Evolutionary conservation across 2,888 invertebrate species (phyloP).

Genomic region (Melanotus villosus): DNA sequence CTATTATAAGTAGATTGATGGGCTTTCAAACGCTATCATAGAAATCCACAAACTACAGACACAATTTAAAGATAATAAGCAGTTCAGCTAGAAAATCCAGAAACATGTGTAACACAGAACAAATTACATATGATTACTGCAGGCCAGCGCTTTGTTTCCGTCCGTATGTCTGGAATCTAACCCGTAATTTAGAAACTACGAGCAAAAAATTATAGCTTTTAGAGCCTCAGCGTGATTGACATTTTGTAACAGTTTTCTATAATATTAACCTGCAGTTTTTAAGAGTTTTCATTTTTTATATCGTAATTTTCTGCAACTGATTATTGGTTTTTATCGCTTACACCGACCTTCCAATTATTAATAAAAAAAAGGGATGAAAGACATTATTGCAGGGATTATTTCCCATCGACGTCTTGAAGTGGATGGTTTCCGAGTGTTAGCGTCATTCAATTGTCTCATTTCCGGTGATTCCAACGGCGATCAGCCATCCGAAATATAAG

Average conservation of each 20-base stretch:
- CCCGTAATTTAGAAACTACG: constrained; percentile 25
- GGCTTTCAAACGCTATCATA: constrained; percentile 15
- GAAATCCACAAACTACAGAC: constrained; percentile 12
- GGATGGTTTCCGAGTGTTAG: constrained; percentile 45
- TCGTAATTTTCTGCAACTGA: background rate
- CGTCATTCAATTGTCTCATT: constrained; percentile 48
- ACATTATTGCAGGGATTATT: background rate
- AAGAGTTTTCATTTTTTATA: background rate
- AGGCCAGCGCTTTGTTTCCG: constrained; percentile 30
- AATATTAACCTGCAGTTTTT: background rate
- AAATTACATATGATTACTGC: constrained; percentile 40
- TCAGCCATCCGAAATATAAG: constrained; percentile 44
- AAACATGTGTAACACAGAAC: constrained; percentile 41
- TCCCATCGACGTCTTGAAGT: constrained; percentile 33
- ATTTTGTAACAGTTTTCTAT: constrained; percentile 32
- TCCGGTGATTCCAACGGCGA: constrained; percentile 47
- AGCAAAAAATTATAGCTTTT: constrained; percentile 31
- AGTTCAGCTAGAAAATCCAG: constrained; percentile 34
- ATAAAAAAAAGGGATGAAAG: background rate
- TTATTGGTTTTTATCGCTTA: too few relatives aligned
- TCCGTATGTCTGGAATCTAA: constrained; percentile 28
- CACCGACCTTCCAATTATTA: background rate
- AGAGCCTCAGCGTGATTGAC: constrained; percentile 28
- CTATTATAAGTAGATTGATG: constrained; percentile 5
- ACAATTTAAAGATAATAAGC: constrained; percentile 28